A percentile compares a stretch with the other conserved stretches of the same genome.
These are phyloP conservation scores for Megaptera novaeangliae DNA, from an alignment of 2,113 vertebrate genomes.

Conservation along the genomic window DNA sequence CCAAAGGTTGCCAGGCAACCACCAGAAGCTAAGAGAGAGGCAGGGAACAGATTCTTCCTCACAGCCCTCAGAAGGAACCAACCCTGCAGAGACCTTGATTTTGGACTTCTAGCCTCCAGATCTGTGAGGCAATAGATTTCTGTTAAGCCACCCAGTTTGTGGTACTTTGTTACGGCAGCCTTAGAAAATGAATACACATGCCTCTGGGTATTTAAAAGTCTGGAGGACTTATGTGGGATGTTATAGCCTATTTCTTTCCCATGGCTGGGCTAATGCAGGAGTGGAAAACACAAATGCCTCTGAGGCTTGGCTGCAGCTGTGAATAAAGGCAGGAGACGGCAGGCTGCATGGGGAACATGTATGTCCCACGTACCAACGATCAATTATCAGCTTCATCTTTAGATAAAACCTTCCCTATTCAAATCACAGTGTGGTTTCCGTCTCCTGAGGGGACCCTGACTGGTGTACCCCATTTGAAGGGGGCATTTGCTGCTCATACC, in stretches of 20 bases:
- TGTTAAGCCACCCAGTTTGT: no score
- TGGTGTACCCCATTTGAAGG: neutral
- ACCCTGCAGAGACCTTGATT: no score
- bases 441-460: neutral
- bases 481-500: neutral
- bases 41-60: no score
- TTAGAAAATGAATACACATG: neutral
- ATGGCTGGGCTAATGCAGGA: no score
- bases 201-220: neutral
- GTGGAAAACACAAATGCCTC: neutral
- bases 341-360: no score
- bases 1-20: no score
- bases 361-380: rapidly evolving
- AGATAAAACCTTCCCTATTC: neutral
- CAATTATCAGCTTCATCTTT: neutral
- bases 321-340: neutral
- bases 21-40: no score
- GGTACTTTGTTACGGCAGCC: neutral
- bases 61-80: no score
- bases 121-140: no score
- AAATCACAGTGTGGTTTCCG: no score
- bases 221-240: no score
- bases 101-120: no score
- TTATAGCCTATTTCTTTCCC: neutral
- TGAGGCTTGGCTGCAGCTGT: neutral